Evolutionary conservation across 2,888 invertebrate species (phyloP).

Genomic region (Napeogenes sylphis): DNA sequence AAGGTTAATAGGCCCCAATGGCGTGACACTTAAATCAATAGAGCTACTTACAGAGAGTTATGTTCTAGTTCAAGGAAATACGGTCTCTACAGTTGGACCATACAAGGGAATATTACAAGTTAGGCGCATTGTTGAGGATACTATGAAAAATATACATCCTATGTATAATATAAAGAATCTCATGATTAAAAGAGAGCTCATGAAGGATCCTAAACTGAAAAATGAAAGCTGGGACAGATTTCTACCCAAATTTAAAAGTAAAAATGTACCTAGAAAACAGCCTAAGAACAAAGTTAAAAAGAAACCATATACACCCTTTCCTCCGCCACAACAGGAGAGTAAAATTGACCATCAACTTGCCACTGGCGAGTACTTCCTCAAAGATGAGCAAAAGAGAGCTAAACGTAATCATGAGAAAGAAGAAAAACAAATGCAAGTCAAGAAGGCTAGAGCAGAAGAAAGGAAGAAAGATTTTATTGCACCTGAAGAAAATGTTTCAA

Average conservation of each 20-base stretch:
- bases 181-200: conserved; percentile 97
- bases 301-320: conserved; percentile 98
- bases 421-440: conserved; percentile 86
- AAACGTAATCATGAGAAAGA: conserved; percentile 85
- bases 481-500: conserved; percentile 79
- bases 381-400: conserved; percentile 86
- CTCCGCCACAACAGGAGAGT: conserved; percentile 94
- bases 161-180: conserved; percentile 98
- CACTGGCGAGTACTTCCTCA: conserved; percentile 98
- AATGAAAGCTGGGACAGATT: conserved; percentile 98
- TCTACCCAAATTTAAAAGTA: conserved; percentile 93
- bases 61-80: conserved; percentile 97
- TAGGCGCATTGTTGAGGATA: conserved; percentile 93
- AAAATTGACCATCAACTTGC: conserved; percentile 95
- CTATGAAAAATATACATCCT: conserved; percentile 99
- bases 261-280: conserved; percentile 93
- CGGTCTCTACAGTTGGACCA: conserved; percentile 97
- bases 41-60: conserved; percentile 98
- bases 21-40: conserved; percentile 98
- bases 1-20: conserved; percentile 96
- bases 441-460: conserved; percentile 84
- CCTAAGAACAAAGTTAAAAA: conserved; percentile 93
- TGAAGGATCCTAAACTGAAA: conserved; percentile 93
- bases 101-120: conserved; percentile 93
- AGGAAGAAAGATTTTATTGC: conserved; percentile 90